Percentiles rank a stretch among this genome's conserved stretches.
Evolutionary conservation across 2,888 invertebrate genomes (phyloP).

Genomic region (Priocnemis perturbator): DNA sequence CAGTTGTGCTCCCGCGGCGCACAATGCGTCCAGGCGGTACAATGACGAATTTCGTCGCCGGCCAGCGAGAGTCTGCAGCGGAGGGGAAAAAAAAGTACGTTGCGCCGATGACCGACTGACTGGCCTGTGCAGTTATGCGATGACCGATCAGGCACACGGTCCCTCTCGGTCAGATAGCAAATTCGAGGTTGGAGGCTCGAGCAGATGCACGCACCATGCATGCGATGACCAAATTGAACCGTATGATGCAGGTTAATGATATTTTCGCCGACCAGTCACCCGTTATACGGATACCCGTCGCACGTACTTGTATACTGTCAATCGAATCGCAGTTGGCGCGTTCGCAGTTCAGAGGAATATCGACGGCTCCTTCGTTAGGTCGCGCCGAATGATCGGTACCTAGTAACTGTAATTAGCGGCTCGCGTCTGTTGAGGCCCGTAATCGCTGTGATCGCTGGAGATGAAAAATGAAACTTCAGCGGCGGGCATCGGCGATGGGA

Average conservation of each 20-base stretch:
- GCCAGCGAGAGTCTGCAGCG: conserved; percentile 11
- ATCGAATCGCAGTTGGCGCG: too few species aligned
- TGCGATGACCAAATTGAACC: too few species aligned
- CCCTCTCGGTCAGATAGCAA: conserved; percentile 9
- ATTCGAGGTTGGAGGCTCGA: conserved; percentile 15
- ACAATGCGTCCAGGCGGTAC: conserved; percentile 40
- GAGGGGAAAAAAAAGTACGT: conserved; percentile 21
- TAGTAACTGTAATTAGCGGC: too few species aligned
- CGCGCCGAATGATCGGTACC: too few species aligned
- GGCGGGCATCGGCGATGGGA: conserved; percentile 5
- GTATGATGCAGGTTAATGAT: too few species aligned
- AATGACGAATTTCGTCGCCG: conserved; percentile 34
- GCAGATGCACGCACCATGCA: conserved; percentile 26
- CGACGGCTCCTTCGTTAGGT: too few species aligned
- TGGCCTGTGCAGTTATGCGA: conserved; percentile 24
- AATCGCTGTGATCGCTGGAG: too few species aligned
- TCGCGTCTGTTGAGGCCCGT: too few species aligned
- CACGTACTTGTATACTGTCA: too few species aligned
- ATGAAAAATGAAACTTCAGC: background rate
- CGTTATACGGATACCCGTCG: too few species aligned
- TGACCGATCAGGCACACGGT: conserved; percentile 31
- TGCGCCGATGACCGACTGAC: conserved; percentile 43
- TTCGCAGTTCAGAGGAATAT: too few species aligned
- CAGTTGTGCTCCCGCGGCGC: conserved; percentile 41
- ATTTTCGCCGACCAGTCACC: too few species aligned